Evolutionary conservation across 2,113 vertebrate species (phyloP), one percentile per base, ranked within the genome.

Genomic region (Emydura subglobosa): DNA sequence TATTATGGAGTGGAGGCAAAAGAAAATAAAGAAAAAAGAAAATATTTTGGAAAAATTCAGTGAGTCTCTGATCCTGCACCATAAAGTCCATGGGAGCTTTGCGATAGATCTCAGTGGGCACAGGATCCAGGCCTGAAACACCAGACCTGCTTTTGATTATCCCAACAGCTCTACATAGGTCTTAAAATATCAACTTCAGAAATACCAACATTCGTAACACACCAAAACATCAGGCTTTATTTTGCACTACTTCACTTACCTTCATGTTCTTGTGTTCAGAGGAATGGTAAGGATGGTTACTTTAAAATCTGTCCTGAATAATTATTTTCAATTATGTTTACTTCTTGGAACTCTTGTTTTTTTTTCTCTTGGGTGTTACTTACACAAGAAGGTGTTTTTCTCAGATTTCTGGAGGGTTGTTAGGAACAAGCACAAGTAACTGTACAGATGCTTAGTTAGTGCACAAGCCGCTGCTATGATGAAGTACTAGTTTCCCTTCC

Each of bases 131-230:
- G 29, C 80, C 85, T 4, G 88, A 72, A 19, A 27, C 1, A 47
- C 22, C n/a, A 51, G 44, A 47, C 34, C 13, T 7, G 13, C 1
- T 29, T 9, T 25, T 44, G 57, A 39, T 24, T 50, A 81, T 3
- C 5, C 59, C n/a, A n/a, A 86, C n/a, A 59, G 0, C 0, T 53
- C 44, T 51, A 27, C 55, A 25, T 25, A 57, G 19, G 55, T 8
- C 22, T 57, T 22, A 79, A 57, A 57, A 91, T 50, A 12, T 0
- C 1, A 5, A 3, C 6, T 53, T 59, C 74, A 50, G 61, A 87
- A 19, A 4, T 29, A 1, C 0, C 34, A 3, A 31, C 9, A 25
- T 6, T 34, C 55, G 7, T 57, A 9, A 57, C 19, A 31, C 4
- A 65, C 61, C 31, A 31, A 31, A 50, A 79, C 17, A 50, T 5